These are phyloP conservation scores for Beroe ovata DNA, from an alignment of 37 sponge, comb jelly and placozoan genomes.

Conservation along the genomic window DNA sequence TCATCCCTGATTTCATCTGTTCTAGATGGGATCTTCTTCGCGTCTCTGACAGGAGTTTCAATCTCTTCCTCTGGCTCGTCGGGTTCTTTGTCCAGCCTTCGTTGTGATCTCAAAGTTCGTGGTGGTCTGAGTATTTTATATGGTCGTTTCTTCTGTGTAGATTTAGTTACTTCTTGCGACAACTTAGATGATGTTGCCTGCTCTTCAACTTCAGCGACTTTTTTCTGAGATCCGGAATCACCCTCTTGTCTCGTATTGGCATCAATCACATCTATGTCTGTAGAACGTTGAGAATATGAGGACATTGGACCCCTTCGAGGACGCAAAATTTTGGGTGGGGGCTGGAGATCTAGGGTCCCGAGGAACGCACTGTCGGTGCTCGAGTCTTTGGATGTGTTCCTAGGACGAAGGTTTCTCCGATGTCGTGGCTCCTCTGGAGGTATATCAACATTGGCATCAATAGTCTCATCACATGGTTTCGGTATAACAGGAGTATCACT, in stretches of 20 bases:
- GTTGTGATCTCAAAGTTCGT: neutral
- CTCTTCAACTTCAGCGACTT: neutral
- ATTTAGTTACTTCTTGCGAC: neutral
- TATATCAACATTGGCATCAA: too few species aligned
- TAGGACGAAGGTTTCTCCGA: neutral
- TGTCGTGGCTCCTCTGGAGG: too few species aligned
- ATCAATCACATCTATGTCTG: neutral
- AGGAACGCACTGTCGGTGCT: neutral
- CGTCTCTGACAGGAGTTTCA: neutral
- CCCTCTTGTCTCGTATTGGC: neutral
- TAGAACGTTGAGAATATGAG: neutral
- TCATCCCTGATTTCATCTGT: neutral
- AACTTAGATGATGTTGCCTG: neutral
- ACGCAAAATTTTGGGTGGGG: neutral
- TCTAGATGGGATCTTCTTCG: neutral
- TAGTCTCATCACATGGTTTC: too few species aligned
- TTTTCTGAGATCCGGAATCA: neutral
- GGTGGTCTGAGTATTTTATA: constrained; percentile 1
- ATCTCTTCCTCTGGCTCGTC: neutral
- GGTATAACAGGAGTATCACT: too few species aligned
- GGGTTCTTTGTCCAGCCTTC: neutral
- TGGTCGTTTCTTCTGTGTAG: neutral
- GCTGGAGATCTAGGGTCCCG: neutral
- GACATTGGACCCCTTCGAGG: neutral
- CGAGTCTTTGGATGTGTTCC: neutral